Evolutionary conservation across 2,888 invertebrate species (phyloP), one percentile per base, ranked within the genome.

Genomic region (Lepidocyrtoides sp.): DNA sequence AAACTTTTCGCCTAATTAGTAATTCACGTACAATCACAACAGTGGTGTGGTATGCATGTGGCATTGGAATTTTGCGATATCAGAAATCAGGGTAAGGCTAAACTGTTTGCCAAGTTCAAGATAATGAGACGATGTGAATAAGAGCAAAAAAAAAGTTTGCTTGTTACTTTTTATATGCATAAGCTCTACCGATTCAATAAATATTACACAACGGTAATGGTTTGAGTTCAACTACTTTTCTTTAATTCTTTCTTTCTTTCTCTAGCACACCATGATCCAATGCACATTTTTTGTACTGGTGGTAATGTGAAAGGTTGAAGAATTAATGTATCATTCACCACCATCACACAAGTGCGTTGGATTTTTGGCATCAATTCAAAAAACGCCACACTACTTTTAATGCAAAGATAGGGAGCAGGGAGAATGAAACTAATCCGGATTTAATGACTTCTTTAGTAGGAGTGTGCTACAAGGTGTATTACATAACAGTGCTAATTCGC

Each of bases 211-310:
- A 20, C 20, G 44, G 23, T 75, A 85, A 75, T 72, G 41, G 32
- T 72, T 57, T 23, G 29, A 75, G 72, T 85, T 85, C 75, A 84
- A 44, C 72, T 41, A 48, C 26, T 29, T 77, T 29, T 23, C 23
- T 48, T 3, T 77, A 2, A 48, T 41, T 81, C 26, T 17, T 12
- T 12, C 10, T 1, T 54, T 8, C n/a, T 79, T 36, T 14, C 23
- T 10, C 36, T 57, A 79, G n/a, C 0, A 3, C 2, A 48, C 20
- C 51, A 51, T 79, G 23, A n/a, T 29, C 51, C 48, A 36, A 4
- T 23, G 41, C 20, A 36, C 41, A 41, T 41, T 23, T 60, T 26
- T 29, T 63, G 63, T 29, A n/a, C n/a, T 23, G 12, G 60, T 26
- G 3, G 69, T 72, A 8, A 14, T 23, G 48, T 14, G 7, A 20